phyloP scores from a whole-genome alignment of 2,888 invertebrate genomes.

The Hofmannophila pseudospretella region DNA sequence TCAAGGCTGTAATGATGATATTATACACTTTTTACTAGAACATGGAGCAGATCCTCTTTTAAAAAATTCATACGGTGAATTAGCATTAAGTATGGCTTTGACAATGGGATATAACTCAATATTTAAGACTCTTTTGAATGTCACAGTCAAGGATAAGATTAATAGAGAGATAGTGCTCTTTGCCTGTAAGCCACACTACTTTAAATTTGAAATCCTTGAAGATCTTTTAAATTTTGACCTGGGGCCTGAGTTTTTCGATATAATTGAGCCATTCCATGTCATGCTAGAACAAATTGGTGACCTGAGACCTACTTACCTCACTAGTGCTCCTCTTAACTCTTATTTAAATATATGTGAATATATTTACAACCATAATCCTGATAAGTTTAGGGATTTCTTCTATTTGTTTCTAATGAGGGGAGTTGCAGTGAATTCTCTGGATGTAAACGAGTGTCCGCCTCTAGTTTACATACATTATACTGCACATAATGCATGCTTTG shows the following conservation, averaged over 20 bases:
- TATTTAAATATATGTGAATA: slow-evolving; percentile 64
- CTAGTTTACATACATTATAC: slow-evolving; percentile 59
- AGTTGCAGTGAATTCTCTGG: slow-evolving; percentile 51
- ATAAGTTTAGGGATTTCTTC: slow-evolving; percentile 56
- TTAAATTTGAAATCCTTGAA: slow-evolving; percentile 58
- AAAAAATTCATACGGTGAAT: slow-evolving; percentile 42
- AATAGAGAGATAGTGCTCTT: slow-evolving; percentile 48
- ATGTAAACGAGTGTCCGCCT: slow-evolving; percentile 61
- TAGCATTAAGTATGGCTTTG: slow-evolving; percentile 56
- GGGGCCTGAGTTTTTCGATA: slow-evolving; percentile 60
- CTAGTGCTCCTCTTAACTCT: slow-evolving; percentile 57
- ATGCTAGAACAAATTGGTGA: slow-evolving; percentile 41
- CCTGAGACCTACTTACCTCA: slow-evolving; percentile 37
- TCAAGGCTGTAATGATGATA: slow-evolving; percentile 41
- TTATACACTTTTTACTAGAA: slow-evolving; percentile 51
- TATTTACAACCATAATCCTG: slow-evolving; percentile 48
- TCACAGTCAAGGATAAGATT: slow-evolving; percentile 42
- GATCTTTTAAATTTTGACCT: slow-evolving; percentile 53
- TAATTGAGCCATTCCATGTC: slow-evolving; percentile 42
- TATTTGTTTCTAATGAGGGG: slow-evolving; percentile 60
- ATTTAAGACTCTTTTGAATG: slow-evolving; percentile 47
- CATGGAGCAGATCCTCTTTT: slow-evolving; percentile 59
- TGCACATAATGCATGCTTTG: slow-evolving; percentile 46
- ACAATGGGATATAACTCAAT: slow-evolving; percentile 40
- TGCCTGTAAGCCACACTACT: slow-evolving; percentile 64